phyloP scores from a whole-genome alignment of 2,888 invertebrate genomes.

The Ceriagrion tenellum region DNA sequence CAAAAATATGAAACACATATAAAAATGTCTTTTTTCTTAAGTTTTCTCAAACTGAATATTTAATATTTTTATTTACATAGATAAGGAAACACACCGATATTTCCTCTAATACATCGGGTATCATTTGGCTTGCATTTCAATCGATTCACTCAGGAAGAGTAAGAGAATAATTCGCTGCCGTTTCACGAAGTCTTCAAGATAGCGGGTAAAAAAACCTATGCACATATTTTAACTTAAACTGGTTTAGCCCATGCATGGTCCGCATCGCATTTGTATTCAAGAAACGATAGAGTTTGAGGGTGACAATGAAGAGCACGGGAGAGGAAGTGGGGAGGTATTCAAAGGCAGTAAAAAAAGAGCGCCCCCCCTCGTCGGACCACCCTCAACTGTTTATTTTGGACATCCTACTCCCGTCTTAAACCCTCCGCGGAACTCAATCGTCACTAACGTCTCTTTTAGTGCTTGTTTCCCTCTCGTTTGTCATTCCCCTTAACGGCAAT shows the following conservation, averaged over 20 bases:
- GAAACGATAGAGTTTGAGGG: neutral
- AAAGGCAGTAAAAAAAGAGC: neutral
- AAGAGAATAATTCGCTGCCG: no score
- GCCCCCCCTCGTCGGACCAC: constrained; percentile 43
- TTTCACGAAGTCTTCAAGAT: neutral
- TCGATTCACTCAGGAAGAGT: no score
- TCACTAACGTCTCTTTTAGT: neutral
- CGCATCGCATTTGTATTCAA: neutral
- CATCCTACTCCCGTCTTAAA: neutral
- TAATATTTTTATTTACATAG: no score
- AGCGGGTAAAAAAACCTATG: neutral
- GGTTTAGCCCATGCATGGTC: neutral
- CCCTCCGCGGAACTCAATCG: constrained; percentile 39
- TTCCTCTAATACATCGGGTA: no score
- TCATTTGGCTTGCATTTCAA: no score
- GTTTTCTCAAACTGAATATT: no score
- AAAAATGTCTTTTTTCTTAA: no score
- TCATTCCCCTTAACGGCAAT: neutral
- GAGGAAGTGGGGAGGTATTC: constrained; percentile 30
- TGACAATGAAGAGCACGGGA: neutral
- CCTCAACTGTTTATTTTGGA: constrained; percentile 59
- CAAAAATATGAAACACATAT: no score
- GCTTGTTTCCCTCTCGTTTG: constrained; percentile 39
- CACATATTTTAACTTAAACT: neutral
- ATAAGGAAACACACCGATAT: no score